These are phyloP conservation scores for Drymonia ruficornis DNA, from an alignment of 2,888 invertebrate genomes.

Conservation along the genomic window DNA sequence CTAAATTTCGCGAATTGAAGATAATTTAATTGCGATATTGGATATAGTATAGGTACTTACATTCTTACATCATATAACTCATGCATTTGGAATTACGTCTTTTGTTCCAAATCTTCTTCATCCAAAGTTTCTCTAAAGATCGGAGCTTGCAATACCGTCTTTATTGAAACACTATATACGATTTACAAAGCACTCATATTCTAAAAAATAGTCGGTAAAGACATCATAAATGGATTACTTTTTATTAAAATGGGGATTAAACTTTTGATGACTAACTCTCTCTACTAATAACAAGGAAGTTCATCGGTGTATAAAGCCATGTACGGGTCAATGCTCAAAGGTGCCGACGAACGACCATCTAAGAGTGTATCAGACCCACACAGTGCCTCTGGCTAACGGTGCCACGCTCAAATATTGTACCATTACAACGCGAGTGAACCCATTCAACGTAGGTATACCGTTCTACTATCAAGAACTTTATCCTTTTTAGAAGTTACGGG, in stretches of 20 bases:
- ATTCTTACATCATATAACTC: background rate
- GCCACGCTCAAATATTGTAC: constrained; percentile 67
- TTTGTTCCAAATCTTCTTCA: no score
- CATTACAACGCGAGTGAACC: constrained; percentile 37
- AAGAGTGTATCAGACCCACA: constrained; percentile 48
- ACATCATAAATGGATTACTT: no score
- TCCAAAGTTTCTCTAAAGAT: no score
- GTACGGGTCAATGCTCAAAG: constrained; percentile 80
- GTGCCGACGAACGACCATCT: constrained; percentile 62
- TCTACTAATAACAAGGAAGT: constrained; percentile 62
- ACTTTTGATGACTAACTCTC: constrained; percentile 16
- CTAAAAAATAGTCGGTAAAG: no score
- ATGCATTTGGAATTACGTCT: no score
- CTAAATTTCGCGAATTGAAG: constrained; percentile 16
- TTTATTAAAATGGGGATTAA: no score
- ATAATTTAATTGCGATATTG: background rate
- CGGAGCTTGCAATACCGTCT: no score
- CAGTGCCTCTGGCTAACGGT: constrained; percentile 62
- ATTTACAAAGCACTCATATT: no score
- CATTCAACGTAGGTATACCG: constrained; percentile 18
- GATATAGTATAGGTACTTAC: background rate
- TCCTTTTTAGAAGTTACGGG: constrained; percentile 1
- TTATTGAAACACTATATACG: no score
- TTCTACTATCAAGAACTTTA: background rate
- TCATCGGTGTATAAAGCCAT: constrained; percentile 62